A percentile compares a stretch with the other conserved stretches of the same genome.
phyloP scores from a whole-genome alignment of 2,888 invertebrate genomes.

The Xestobium rufovillosum region DNA sequence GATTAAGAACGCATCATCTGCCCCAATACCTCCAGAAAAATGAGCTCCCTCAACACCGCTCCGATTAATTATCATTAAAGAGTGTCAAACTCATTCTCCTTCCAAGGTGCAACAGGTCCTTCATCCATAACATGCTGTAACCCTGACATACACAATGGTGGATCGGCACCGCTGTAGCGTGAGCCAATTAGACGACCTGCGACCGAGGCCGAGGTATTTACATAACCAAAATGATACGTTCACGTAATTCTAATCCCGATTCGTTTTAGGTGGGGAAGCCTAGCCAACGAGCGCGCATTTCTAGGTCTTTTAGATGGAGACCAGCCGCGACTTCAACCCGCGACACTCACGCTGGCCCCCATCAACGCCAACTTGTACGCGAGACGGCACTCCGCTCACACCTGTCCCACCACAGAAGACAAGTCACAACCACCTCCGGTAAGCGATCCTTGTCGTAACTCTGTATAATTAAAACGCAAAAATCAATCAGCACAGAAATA shows the following conservation, averaged over 20 bases:
- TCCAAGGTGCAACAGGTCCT: constrained; percentile 35
- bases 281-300: constrained; percentile 34
- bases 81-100: too few relatives aligned
- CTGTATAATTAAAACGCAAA: background rate
- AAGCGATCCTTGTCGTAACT: background rate
- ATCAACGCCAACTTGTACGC: constrained; percentile 40
- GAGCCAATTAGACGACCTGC: constrained; percentile 32
- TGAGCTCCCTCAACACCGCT: too few relatives aligned
- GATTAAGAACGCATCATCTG: too few relatives aligned
- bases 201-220: constrained; percentile 33
- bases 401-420: constrained; percentile 35
- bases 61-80: too few relatives aligned
- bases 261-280: constrained; percentile 40
- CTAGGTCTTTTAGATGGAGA: constrained; percentile 36
- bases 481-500: too few relatives aligned
- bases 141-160: constrained; percentile 32
- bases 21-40: too few relatives aligned
- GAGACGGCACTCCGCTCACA: constrained; percentile 40
- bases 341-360: constrained; percentile 37
- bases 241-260: background rate
- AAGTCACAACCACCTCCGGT: constrained; percentile 16
- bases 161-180: constrained; percentile 35
- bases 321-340: constrained; percentile 30
- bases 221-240: background rate
- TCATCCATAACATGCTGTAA: too few relatives aligned